phyloP scores from a whole-genome alignment of 2,113 vertebrate species.

The Ammospiza nelsoni region DNA sequence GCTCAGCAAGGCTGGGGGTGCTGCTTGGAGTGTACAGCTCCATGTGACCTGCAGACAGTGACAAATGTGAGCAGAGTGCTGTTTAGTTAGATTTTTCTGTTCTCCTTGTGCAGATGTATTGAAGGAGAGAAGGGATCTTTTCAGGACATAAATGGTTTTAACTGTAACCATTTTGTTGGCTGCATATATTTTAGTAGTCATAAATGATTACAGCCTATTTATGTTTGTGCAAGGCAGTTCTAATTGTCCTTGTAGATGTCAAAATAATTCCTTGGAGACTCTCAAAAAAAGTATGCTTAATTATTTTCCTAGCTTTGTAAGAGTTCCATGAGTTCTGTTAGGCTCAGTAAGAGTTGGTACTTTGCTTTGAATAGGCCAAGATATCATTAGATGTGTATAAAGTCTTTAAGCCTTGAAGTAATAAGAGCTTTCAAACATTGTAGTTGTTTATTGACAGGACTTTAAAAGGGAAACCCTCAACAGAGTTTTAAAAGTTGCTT shows the following conservation, averaged over 20 bases:
- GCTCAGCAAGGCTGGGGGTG: slow-evolving; percentile 18
- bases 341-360: background rate
- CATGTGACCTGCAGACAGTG: background rate
- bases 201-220: background rate
- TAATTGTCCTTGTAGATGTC: background rate
- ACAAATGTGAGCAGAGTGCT: slow-evolving; percentile 23
- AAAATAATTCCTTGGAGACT: background rate
- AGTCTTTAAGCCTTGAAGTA: background rate
- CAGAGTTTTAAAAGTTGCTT: background rate
- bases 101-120: background rate
- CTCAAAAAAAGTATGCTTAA: background rate
- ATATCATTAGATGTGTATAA: background rate
- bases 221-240: background rate
- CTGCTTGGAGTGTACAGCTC: background rate
- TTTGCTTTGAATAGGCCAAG: background rate
- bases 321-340: background rate
- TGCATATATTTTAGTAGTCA: background rate
- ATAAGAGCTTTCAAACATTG: background rate
- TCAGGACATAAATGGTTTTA: background rate
- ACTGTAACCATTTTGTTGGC: background rate
- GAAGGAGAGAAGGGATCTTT: background rate
- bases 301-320: background rate
- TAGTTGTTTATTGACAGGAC: background rate
- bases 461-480: background rate
- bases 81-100: background rate